Conservation (phyloP, 2,797 vertebrate species). For the Sphaeramia orbicularis region DNA sequence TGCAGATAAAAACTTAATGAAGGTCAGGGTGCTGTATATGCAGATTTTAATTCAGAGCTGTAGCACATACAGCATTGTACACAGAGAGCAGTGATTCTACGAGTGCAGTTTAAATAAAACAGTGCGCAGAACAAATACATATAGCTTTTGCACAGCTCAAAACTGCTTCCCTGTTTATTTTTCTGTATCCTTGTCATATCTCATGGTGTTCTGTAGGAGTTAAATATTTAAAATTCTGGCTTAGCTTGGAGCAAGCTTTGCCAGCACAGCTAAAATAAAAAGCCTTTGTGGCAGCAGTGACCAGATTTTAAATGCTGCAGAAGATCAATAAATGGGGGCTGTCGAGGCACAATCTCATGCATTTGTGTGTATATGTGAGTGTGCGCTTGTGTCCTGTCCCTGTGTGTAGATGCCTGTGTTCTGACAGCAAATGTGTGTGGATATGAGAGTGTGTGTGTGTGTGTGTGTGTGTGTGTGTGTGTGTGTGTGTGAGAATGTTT, state of each 20-base stretch:
- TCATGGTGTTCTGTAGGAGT: slow-evolving; percentile 87
- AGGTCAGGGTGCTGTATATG: slow-evolving; percentile 43
- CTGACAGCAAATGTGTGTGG: slow-evolving; percentile 72
- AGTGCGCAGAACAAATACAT: slow-evolving; percentile 48
- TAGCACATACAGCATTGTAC: slow-evolving; percentile 29
- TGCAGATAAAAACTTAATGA: slow-evolving; percentile 35
- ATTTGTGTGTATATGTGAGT: slow-evolving; percentile 68
- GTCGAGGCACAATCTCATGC: slow-evolving; percentile 85
- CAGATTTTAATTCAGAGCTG: slow-evolving; percentile 39
- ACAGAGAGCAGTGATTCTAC: slow-evolving; percentile 43
- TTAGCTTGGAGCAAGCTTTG: slow-evolving; percentile 82
- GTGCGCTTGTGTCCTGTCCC: slow-evolving; percentile 53
- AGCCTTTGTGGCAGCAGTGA: slow-evolving; percentile 90
- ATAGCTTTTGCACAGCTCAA: slow-evolving; percentile 43
- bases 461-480: slow-evolving; percentile 42
- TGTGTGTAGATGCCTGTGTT: slow-evolving; percentile 67
- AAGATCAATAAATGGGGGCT: slow-evolving; percentile 91
- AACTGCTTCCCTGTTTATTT: slow-evolving; percentile 63
- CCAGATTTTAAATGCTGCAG: slow-evolving; percentile 96
- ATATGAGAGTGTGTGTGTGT: slow-evolving; percentile 48
- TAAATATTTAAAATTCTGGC: slow-evolving; percentile 91
- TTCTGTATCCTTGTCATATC: slow-evolving; percentile 81
- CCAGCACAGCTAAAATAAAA: slow-evolving; percentile 94
- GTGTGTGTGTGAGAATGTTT: slow-evolving; percentile 57
- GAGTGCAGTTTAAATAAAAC: slow-evolving; percentile 61